These are phyloP conservation scores for Taxidea taxus DNA, from an alignment of 2,113 vertebrate species.

Conservation along the genomic window DNA sequence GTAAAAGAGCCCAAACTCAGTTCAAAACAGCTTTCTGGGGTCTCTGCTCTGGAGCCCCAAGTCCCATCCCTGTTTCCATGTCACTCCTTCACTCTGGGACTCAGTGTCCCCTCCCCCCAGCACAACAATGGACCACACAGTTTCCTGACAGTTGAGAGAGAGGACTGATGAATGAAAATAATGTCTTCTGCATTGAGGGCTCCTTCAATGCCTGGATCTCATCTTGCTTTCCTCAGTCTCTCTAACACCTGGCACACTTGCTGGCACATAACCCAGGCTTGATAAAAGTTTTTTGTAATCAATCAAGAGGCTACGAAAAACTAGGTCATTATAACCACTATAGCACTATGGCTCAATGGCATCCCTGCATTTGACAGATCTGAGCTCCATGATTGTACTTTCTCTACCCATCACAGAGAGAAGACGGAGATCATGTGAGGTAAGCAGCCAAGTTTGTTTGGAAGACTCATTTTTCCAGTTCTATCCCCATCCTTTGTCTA, in stretches of 20 bases:
- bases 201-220: background rate
- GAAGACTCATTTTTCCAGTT: background rate
- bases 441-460: background rate
- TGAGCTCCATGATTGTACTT: background rate
- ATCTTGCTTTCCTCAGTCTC: background rate
- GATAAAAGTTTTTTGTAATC: background rate
- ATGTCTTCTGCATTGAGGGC: background rate
- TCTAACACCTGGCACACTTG: background rate
- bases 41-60: background rate
- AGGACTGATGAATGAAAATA: background rate
- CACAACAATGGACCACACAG: no score
- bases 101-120: background rate
- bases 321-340: background rate
- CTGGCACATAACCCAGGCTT: background rate
- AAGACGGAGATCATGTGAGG: background rate
- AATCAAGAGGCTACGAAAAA: background rate
- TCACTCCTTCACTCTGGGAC: background rate
- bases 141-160: background rate
- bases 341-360: rapidly evolving
- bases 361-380: background rate
- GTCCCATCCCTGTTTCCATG: background rate
- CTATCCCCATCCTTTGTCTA: background rate
- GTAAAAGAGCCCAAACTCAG: background rate
- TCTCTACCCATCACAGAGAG: background rate
- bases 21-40: background rate